Conservation (phyloP, 1,140 invertebrate genomes). For the Agrilus planipennis region DNA sequence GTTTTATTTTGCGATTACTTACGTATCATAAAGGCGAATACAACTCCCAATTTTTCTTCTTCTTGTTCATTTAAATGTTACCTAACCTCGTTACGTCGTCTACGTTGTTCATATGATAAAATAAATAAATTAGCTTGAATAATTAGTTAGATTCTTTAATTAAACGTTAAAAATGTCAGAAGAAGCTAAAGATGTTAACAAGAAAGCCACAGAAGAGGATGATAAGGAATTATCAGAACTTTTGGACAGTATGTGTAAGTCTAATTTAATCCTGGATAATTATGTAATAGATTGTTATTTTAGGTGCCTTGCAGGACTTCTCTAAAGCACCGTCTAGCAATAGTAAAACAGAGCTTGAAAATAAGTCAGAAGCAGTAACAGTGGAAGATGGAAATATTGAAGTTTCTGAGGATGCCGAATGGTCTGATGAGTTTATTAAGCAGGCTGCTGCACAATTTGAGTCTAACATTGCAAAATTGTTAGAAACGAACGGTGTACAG, state of each 20-base stretch:
- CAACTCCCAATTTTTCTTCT: no score
- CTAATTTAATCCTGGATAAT: background rate
- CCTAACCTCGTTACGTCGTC: no score
- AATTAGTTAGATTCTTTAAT: no score
- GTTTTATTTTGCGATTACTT: no score
- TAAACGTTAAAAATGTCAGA: background rate
- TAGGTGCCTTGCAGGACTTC: conserved; percentile 47
- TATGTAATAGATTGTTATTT: conserved; percentile 3
- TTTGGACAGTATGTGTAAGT: conserved; percentile 28
- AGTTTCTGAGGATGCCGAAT: conserved; percentile 32
- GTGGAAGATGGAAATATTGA: conserved; percentile 6
- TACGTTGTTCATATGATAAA: no score
- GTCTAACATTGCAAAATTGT: conserved; percentile 44
- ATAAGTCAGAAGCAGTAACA: conserved; percentile 13
- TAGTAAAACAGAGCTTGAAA: conserved; percentile 14
- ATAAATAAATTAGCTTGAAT: no score
- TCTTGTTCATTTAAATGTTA: no score
- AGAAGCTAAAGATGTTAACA: background rate
- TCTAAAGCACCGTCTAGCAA: conserved; percentile 29
- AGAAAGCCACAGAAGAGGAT: conserved; percentile 8
- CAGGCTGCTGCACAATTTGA: conserved; percentile 49
- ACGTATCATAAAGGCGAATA: no score
- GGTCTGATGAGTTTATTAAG: conserved; percentile 50
- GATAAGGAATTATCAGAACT: conserved; percentile 29
- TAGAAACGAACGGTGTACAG: conserved; percentile 32